Evolutionary conservation across 2,113 vertebrate genomes (phyloP).

Genomic region (Sarotherodon lohbergeri): DNA sequence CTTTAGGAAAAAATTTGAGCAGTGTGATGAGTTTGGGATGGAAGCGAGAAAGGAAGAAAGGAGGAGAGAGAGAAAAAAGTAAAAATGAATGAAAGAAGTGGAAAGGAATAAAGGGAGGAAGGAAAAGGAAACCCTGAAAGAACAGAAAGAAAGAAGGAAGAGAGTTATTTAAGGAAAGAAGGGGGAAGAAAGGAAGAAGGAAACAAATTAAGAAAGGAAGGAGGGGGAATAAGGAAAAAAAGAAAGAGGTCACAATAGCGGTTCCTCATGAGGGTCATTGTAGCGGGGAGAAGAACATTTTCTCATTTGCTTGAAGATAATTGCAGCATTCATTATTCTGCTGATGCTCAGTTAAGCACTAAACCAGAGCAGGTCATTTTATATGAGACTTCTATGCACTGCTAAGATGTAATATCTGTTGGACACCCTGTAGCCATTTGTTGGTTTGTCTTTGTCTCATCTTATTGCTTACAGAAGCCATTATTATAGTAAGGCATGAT

Average conservation of each 20-base stretch:
- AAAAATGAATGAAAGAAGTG: neutral
- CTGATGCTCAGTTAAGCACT: conserved; percentile 18
- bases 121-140: neutral
- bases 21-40: neutral
- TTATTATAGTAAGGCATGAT: neutral
- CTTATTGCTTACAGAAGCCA: neutral
- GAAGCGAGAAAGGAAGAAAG: neutral
- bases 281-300: conserved; percentile 2
- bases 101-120: neutral
- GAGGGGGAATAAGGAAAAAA: neutral
- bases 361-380: conserved; percentile 10
- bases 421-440: neutral
- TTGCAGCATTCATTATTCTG: conserved; percentile 26
- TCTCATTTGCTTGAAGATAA: conserved; percentile 34
- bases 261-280: neutral
- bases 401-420: neutral
- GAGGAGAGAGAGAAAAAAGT: neutral
- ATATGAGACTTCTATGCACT: conserved; percentile 5
- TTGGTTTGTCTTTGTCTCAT: neutral
- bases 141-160: neutral
- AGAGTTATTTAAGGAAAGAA: neutral
- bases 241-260: neutral
- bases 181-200: neutral
- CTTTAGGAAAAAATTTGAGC: neutral
- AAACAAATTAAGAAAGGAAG: neutral